Conservation (phyloP, 2,888 invertebrate genomes). For the Pollenia amentaria region DNA sequence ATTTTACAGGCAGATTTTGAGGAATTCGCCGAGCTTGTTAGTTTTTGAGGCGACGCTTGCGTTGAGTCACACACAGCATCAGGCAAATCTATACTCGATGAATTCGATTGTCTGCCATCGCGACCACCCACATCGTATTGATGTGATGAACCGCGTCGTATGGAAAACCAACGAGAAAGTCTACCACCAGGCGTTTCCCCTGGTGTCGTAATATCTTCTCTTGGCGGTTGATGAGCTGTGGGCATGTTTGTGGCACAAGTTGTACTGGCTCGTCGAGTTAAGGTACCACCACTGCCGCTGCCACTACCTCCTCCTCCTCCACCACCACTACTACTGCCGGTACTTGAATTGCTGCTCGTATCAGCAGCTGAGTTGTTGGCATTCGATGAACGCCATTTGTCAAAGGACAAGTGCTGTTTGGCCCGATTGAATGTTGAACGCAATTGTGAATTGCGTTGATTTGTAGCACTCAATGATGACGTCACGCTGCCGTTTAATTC, state of each 20-base stretch:
- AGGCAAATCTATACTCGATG: constrained; percentile 82
- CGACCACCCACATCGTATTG: constrained; percentile 90
- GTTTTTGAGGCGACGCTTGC: constrained; percentile 79
- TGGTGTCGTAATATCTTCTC: constrained; percentile 85
- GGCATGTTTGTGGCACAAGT: constrained; percentile 77
- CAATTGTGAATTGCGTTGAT: constrained; percentile 90
- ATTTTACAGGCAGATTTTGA: constrained; percentile 86
- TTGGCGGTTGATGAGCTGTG: constrained; percentile 78
- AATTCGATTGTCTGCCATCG: constrained; percentile 82
- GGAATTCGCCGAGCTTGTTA: constrained; percentile 75
- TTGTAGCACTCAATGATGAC: constrained; percentile 80
- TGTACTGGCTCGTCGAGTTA: constrained; percentile 79
- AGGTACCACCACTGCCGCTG: constrained; percentile 76
- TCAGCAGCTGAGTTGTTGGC: constrained; percentile 75
- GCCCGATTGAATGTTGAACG: constrained; percentile 93
- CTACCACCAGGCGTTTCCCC: constrained; percentile 90
- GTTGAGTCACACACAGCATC: constrained; percentile 78
- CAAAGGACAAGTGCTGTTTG: constrained; percentile 89
- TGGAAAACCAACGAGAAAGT: constrained; percentile 95
- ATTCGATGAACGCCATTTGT: constrained; percentile 89
- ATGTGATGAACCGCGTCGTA: constrained; percentile 92
- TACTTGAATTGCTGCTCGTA: constrained; percentile 69
- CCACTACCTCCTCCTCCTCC: constrained; percentile 60
- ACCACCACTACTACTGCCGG: constrained; percentile 61
- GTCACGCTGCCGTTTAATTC: constrained; percentile 82